A percentile compares a stretch with the other conserved stretches of the same genome.
Evolutionary conservation across 2,797 vertebrate genomes (phyloP).

Genomic region (Gambelia wislizenii): DNA sequence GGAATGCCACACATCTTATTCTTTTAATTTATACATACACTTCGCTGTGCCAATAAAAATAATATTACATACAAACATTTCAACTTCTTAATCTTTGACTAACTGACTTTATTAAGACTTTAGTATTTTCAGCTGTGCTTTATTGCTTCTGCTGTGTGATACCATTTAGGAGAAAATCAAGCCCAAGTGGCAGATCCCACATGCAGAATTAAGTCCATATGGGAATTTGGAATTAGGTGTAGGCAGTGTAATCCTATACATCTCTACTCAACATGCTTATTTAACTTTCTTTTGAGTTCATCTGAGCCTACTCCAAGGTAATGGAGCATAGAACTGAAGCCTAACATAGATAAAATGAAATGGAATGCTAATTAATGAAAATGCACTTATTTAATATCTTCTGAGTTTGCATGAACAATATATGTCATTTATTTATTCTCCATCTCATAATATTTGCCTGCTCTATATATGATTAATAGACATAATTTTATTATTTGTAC

Average conservation of each 20-base stretch:
- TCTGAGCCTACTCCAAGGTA: too few relatives aligned
- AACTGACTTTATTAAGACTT: slow-evolving; percentile 20
- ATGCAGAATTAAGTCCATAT: slow-evolving; percentile 23
- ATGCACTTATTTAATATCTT: neutral
- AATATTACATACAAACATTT: slow-evolving; percentile 31
- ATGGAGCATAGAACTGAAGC: neutral
- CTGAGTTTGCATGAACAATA: neutral
- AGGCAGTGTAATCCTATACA: neutral
- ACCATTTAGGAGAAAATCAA: slow-evolving; percentile 22
- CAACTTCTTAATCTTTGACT: slow-evolving; percentile 10
- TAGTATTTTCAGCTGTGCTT: slow-evolving; percentile 17
- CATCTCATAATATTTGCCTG: neutral
- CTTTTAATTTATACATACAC: slow-evolving; percentile 13
- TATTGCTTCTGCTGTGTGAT: neutral
- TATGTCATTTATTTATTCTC: neutral
- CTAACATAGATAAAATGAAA: slow-evolving; percentile 20
- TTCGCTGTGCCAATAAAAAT: neutral
- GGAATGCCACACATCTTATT: slow-evolving; percentile 2
- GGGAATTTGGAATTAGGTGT: slow-evolving; percentile 18
- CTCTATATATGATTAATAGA: neutral
- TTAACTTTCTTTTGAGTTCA: neutral
- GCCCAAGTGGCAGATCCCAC: slow-evolving; percentile 13
- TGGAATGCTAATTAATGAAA: neutral
- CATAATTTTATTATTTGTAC: neutral
- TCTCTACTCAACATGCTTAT: too few relatives aligned